Conservation (phyloP, 1,140 invertebrate species). For the Drosophila nannoptera region DNA sequence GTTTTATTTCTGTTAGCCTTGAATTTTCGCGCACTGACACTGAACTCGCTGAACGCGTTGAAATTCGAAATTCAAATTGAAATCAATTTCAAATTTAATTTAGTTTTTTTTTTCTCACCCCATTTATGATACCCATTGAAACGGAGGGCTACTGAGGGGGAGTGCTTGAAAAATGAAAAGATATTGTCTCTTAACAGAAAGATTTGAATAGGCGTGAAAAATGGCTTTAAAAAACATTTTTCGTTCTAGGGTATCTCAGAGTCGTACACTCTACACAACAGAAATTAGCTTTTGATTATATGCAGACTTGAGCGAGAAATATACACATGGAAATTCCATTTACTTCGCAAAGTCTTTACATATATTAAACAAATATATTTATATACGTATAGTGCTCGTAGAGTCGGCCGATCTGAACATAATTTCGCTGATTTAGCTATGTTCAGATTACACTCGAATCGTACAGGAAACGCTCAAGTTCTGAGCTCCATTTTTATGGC, state of each 20-base stretch:
- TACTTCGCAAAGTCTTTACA: constrained; percentile 5
- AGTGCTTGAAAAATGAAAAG: neutral
- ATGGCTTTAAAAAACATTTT: no score
- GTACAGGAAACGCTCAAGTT: constrained; percentile 28
- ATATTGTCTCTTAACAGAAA: neutral
- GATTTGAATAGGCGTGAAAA: neutral
- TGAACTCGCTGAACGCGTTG: constrained; percentile 60
- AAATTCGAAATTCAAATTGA: constrained; percentile 71
- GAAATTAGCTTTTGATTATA: constrained; percentile 51
- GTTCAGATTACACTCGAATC: constrained; percentile 6
- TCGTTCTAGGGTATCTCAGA: neutral
- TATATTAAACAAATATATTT: constrained; percentile 1
- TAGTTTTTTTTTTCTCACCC: constrained; percentile 46
- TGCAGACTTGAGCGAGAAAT: constrained; percentile 48
- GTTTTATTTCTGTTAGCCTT: constrained; percentile 40
- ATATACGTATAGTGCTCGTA: constrained; percentile 1
- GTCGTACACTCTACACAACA: neutral
- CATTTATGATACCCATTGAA: constrained; percentile 6
- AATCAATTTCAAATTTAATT: constrained; percentile 72
- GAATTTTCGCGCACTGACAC: constrained; percentile 67
- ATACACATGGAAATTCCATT: constrained; percentile 15
- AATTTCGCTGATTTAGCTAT: constrained; percentile 6
- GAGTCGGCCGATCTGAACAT: constrained; percentile 12
- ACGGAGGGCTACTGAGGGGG: neutral
- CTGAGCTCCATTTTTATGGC: constrained; percentile 28